phyloP scores from a whole-genome alignment of 2,797 vertebrate species.

The Pygocentrus nattereri region DNA sequence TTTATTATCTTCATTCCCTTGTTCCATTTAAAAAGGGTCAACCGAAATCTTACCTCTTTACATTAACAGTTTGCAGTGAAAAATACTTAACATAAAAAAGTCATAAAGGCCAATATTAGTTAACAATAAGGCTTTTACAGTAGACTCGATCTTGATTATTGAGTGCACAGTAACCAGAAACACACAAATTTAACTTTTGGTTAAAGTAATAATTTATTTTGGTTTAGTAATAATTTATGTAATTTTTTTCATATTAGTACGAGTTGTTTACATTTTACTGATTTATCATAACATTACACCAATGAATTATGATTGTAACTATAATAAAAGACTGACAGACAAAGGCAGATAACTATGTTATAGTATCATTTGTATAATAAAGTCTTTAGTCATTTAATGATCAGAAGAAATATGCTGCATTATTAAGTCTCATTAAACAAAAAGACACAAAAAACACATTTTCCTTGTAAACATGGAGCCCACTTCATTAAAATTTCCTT shows the following conservation, averaged over 20 bases:
- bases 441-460: too few species aligned
- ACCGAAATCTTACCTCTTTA: not conserved
- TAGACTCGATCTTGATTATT: not conserved
- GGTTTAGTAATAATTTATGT: too few species aligned
- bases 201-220: too few species aligned
- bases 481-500: too few species aligned
- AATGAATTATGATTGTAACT: not conserved
- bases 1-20: constrained; percentile 48
- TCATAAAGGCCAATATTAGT: too few species aligned
- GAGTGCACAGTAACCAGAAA: too few species aligned
- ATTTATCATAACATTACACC: too few species aligned
- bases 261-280: too few species aligned
- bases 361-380: not conserved
- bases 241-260: not conserved
- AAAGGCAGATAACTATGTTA: not conserved
- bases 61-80: too few species aligned
- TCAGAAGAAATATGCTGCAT: not conserved
- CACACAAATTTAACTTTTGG: too few species aligned
- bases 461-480: too few species aligned
- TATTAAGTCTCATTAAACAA: not conserved
- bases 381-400: not conserved
- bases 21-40: constrained; percentile 19
- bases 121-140: not conserved
- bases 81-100: too few species aligned
- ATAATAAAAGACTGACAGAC: not conserved